A percentile compares a stretch with the other conserved stretches of the same genome.
Conservation (phyloP, 1,140 invertebrate genomes). For the Pomacea maculata region DNA sequence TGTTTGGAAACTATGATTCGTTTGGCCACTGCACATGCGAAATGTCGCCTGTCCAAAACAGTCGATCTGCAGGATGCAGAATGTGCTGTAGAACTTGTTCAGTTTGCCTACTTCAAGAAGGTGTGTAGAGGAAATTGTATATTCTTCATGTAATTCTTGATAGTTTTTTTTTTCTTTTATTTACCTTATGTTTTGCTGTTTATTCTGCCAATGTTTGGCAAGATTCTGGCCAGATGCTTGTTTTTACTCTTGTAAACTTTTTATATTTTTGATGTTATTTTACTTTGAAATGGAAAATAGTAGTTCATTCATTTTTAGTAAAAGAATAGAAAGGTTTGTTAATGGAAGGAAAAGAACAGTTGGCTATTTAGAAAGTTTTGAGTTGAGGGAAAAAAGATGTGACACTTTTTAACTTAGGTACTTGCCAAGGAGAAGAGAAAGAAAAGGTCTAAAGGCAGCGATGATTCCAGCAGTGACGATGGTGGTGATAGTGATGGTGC, state of each 20-base stretch:
- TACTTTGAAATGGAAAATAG: not conserved
- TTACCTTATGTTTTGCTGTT: not conserved
- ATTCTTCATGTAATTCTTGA: not conserved
- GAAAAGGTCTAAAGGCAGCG: conserved; percentile 58
- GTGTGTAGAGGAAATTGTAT: conserved; percentile 56
- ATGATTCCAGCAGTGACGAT: conserved; percentile 56
- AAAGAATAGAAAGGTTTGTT: not conserved
- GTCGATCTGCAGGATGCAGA: conserved; percentile 87
- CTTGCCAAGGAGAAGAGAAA: conserved; percentile 80
- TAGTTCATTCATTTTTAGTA: not conserved
- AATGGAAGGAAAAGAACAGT: not conserved
- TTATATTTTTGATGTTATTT: not conserved
- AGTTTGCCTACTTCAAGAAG: conserved; percentile 98
- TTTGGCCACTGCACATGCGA: conserved; percentile 97
- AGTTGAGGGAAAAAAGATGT: too few species aligned
- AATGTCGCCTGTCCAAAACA: conserved; percentile 86
- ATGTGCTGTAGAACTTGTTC: conserved; percentile 93
- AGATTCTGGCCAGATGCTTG: too few species aligned
- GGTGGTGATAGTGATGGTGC: conserved; percentile 53
- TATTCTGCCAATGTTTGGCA: not conserved
- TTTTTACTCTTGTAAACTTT: not conserved
- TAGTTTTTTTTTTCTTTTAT: not conserved
- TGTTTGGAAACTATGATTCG: conserved; percentile 97
- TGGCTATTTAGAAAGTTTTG: too few species aligned
- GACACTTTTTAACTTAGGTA: conserved; percentile 51